Evolutionary conservation across 2,113 vertebrate genomes (phyloP).

Genomic region (Pagrus major): DNA sequence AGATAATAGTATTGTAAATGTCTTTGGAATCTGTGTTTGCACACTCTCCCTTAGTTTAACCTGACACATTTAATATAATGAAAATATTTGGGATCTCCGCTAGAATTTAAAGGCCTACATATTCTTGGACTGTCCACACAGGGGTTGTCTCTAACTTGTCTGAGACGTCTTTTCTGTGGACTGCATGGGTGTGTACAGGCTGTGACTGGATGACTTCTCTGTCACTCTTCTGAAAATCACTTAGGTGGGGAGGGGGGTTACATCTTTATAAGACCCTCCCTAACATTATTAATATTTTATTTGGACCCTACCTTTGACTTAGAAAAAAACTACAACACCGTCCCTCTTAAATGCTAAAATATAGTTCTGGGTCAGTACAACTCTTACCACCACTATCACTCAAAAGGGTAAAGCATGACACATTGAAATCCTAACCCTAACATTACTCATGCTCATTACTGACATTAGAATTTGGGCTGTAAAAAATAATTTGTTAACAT

Average conservation of each 20-base stretch:
- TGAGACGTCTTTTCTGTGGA: not conserved
- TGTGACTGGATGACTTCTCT: not conserved
- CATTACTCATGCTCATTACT: not conserved
- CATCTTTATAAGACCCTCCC: not conserved
- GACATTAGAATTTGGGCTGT: not conserved
- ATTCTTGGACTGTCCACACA: not conserved
- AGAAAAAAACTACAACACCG: too few relatives aligned
- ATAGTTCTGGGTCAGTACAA: not conserved
- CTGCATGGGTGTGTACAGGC: not conserved
- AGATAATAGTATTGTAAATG: not conserved
- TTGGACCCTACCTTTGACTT: not conserved
- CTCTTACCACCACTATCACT: too few relatives aligned
- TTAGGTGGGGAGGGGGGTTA: not conserved
- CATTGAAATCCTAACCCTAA: not conserved
- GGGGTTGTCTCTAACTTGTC: not conserved
- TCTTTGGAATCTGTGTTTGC: not conserved
- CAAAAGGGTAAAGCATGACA: not conserved
- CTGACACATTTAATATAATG: not conserved
- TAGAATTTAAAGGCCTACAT: not conserved
- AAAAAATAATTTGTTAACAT: not conserved
- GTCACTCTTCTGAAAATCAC: not conserved
- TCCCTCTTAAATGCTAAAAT: not conserved
- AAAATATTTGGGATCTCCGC: not conserved
- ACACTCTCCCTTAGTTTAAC: not conserved
- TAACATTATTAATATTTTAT: not conserved